A percentile compares a stretch with the other conserved stretches of the same genome.
These are phyloP conservation scores for Clostera curtula DNA, from an alignment of 2,888 invertebrate genomes.

Conservation along the genomic window DNA sequence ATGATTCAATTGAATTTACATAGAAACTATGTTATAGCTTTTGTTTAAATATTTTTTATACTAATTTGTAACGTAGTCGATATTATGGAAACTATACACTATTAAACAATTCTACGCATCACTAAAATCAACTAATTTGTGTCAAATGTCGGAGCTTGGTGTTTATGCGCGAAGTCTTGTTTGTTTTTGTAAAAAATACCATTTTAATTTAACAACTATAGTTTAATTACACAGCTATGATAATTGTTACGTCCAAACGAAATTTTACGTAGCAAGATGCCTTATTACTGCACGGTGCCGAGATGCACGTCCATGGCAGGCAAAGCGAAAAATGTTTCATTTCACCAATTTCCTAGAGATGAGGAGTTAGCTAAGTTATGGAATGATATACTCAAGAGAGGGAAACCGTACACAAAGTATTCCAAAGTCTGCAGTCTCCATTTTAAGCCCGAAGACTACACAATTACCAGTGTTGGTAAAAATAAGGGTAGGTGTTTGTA, in stretches of 20 bases:
- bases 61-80: too few relatives aligned
- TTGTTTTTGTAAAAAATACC: slow-evolving; percentile 48
- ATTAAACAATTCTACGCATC: too few relatives aligned
- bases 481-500: slow-evolving; percentile 49
- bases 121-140: too few relatives aligned
- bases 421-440: slow-evolving; percentile 70
- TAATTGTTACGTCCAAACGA: slow-evolving; percentile 28
- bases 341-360: slow-evolving; percentile 65
- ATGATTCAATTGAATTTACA: too few relatives aligned
- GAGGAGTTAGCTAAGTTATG: slow-evolving; percentile 58
- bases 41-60: too few relatives aligned
- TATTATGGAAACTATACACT: too few relatives aligned
- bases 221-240: slow-evolving; percentile 34
- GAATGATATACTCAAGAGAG: slow-evolving; percentile 63
- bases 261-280: slow-evolving; percentile 50
- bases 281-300: slow-evolving; percentile 70
- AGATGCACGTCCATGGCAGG: slow-evolving; percentile 70
- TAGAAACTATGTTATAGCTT: too few relatives aligned
- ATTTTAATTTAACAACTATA: slow-evolving; percentile 17
- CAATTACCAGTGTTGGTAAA: slow-evolving; percentile 59
- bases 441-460: slow-evolving; percentile 62
- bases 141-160: slow-evolving; percentile 55
- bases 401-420: slow-evolving; percentile 68
- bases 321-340: slow-evolving; percentile 66
- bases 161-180: slow-evolving; percentile 62